Evolutionary conservation across 64 coral and sea anemone genomes (phyloP).

Genomic region (Montipora efflorescens): DNA sequence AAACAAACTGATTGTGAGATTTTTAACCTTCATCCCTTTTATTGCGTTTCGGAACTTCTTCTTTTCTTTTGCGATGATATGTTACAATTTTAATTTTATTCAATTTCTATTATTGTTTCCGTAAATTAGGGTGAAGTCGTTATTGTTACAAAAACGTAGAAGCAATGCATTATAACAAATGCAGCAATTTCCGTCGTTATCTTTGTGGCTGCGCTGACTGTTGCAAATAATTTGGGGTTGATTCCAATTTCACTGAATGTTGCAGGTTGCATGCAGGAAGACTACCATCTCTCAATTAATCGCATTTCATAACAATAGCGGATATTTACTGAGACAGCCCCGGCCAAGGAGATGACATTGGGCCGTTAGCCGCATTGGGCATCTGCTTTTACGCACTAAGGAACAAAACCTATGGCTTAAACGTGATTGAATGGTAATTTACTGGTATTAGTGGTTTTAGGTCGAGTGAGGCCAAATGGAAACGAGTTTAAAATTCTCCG

Average conservation of each 20-base stretch:
- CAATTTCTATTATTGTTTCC: no score
- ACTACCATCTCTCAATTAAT: background rate
- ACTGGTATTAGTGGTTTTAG: background rate
- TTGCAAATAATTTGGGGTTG: background rate
- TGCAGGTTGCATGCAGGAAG: slow-evolving; percentile 29
- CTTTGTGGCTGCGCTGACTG: background rate
- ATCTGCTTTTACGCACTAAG: background rate
- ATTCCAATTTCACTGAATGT: background rate
- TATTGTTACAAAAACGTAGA: no score
- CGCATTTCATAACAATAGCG: background rate
- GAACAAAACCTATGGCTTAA: background rate
- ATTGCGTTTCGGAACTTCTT: no score
- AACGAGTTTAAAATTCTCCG: background rate
- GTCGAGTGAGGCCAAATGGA: background rate
- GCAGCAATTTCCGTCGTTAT: no score
- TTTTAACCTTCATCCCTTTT: no score
- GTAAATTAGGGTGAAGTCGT: no score
- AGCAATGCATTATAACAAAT: no score
- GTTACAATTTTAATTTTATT: no score
- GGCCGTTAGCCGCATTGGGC: no score
- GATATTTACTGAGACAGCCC: no score
- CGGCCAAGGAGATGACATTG: no score
- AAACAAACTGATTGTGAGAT: background rate
- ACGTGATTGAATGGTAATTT: background rate
- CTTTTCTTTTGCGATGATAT: no score